Percentiles rank a stretch among this genome's conserved stretches.
These are phyloP conservation scores for Xiphophorus couchianus DNA, from an alignment of 2,113 vertebrate species.

Conservation along the genomic window DNA sequence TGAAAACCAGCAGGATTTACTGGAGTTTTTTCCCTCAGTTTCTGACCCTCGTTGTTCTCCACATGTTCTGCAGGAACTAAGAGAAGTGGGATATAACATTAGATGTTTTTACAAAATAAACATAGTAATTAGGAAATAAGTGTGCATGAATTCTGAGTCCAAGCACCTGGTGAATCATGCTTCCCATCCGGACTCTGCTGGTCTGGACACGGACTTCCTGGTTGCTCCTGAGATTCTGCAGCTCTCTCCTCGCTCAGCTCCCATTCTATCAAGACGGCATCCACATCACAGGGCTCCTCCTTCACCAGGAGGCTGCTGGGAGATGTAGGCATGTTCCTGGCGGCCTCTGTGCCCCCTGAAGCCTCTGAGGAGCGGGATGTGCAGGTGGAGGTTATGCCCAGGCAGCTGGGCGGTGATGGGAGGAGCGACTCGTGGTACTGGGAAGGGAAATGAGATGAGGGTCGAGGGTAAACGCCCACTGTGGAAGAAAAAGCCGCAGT, in stretches of 20 bases:
- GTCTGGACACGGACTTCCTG: neutral
- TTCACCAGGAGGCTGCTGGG: constrained; percentile 55
- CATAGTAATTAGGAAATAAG: too few species aligned
- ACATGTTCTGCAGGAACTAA: constrained; percentile 15
- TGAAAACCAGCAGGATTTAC: neutral
- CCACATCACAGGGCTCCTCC: constrained; percentile 60
- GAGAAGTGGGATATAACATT: rapidly evolving
- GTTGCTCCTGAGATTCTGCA: constrained; percentile 14
- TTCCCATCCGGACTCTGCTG: neutral
- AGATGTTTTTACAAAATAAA: neutral
- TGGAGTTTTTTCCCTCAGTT: constrained; percentile 7
- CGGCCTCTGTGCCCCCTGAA: neutral
- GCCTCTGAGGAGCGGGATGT: constrained; percentile 33
- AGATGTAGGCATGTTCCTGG: constrained; percentile 8
- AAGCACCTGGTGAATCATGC: constrained; percentile 12
- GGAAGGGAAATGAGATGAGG: constrained; percentile 48
- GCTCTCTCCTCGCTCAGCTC: constrained; percentile 59
- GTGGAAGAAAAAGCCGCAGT: neutral
- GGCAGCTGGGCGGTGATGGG: constrained; percentile 33
- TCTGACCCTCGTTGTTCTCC: constrained; percentile 20
- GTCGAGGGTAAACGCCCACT: constrained; percentile 55
- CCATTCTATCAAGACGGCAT: constrained; percentile 56
- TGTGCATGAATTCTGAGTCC: neutral
- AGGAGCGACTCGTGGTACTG: constrained; percentile 44
- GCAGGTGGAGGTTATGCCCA: constrained; percentile 39